Percentiles rank a stretch among this genome's conserved stretches.
phyloP scores from a whole-genome alignment of 2,113 vertebrate genomes.

The Nothobranchius kuhntae region DNA sequence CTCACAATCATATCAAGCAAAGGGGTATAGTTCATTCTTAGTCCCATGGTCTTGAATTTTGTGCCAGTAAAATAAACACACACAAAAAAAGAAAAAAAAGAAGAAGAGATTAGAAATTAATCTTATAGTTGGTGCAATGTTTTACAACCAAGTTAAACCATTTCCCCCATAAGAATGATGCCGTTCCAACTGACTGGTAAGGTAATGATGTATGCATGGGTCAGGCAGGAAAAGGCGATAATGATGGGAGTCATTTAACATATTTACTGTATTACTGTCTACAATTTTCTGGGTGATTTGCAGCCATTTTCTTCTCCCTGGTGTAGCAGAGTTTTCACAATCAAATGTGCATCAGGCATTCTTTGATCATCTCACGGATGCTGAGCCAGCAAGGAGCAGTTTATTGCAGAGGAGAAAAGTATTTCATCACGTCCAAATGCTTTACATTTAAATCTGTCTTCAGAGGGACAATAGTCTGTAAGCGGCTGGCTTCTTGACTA shows the following conservation, averaged over 20 bases:
- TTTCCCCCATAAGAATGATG: conserved; percentile 56
- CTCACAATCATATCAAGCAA: not conserved
- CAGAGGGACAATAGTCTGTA: conserved; percentile 3
- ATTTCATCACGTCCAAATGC: conserved; percentile 32
- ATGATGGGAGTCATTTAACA: conserved; percentile 76
- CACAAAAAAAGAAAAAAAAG: not conserved
- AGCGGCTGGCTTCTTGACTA: conserved; percentile 15
- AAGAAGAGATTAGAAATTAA: conserved; percentile 6
- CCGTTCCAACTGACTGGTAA: conserved; percentile 77
- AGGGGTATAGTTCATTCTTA: not conserved
- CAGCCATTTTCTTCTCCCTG: conserved; percentile 69
- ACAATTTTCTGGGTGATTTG: conserved; percentile 82
- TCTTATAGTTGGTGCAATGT: conserved; percentile 45
- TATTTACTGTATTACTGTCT: conserved; percentile 79
- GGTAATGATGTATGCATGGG: conserved; percentile 77
- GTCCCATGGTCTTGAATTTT: not conserved
- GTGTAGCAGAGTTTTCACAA: conserved; percentile 66
- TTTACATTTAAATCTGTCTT: conserved; percentile 37
- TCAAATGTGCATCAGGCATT: conserved; percentile 70
- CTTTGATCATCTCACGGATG: conserved; percentile 63
- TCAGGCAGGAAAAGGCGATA: conserved; percentile 63
- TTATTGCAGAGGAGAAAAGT: conserved; percentile 47
- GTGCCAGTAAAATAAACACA: not conserved
- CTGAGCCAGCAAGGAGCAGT: conserved; percentile 63
- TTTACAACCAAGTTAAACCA: conserved; percentile 61